A percentile compares a stretch with the other conserved stretches of the same genome.
Evolutionary conservation across 2,113 vertebrate genomes (phyloP).

Genomic region (Apistogramma diplotaenia): DNA sequence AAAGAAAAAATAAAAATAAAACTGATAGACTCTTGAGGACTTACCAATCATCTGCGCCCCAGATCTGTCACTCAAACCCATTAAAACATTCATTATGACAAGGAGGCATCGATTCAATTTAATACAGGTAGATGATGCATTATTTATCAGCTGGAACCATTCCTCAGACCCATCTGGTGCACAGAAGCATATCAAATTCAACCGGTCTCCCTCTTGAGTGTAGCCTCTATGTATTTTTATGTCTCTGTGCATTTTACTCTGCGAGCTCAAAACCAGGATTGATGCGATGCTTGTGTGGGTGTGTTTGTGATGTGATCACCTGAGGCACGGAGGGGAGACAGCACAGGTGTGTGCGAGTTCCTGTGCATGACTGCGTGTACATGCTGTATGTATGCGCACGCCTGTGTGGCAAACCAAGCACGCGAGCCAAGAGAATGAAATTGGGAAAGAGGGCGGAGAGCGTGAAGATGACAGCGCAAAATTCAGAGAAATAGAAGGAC

Average conservation of each 20-base stretch:
- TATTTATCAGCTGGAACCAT: constrained; percentile 64
- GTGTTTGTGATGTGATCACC: constrained; percentile 59
- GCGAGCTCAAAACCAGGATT: constrained; percentile 28
- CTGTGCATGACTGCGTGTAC: not conserved
- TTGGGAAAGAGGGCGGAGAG: constrained; percentile 9
- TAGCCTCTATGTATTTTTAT: constrained; percentile 37
- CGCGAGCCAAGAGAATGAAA: constrained; percentile 19
- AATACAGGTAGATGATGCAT: constrained; percentile 62
- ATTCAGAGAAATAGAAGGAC: constrained; percentile 10
- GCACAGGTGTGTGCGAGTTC: constrained; percentile 23
- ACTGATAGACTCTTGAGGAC: constrained; percentile 1
- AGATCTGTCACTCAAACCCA: constrained; percentile 56
- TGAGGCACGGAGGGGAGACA: constrained; percentile 29
- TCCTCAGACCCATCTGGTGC: constrained; percentile 58
- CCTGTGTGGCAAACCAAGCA: not conserved
- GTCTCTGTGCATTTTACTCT: constrained; percentile 22
- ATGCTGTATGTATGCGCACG: not conserved
- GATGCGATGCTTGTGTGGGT: constrained; percentile 44
- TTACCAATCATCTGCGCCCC: constrained; percentile 30
- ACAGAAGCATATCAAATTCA: constrained; percentile 60
- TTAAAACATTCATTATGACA: constrained; percentile 64
- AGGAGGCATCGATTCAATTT: constrained; percentile 55
- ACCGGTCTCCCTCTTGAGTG: constrained; percentile 29
- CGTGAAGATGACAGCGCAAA: constrained; percentile 41
- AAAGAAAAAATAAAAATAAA: not conserved